Base-by-base conservation (phyloP, 2,113 vertebrate species). In the Fulica atra region DNA sequence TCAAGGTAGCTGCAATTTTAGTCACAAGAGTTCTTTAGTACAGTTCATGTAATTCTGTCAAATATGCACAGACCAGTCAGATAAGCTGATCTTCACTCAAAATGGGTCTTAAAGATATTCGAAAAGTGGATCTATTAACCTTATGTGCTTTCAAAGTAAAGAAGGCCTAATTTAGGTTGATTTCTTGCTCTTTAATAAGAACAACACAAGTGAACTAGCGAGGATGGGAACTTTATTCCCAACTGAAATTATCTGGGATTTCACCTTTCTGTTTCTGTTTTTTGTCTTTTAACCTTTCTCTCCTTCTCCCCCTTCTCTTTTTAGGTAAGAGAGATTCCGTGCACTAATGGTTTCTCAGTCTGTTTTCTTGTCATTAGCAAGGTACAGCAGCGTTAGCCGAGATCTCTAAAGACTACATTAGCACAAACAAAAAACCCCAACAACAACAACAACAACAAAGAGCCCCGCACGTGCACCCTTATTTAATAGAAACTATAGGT, bases 401-500 rank as follows among this genome's bases (percentile, higher is more conserved):
- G 61, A 68, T 42, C 28, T 73, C n/a, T 50, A 73, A 57, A 40
- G 50, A 57, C 3, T 6, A 18, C 6, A 8, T n/a, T 42, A 56
- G 9, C 20, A 81, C 26, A 83, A 81, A 38, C 13, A 73, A 59
- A 7, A 38, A 81, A 59, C 6, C 10, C 7, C 16, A 5, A 48
- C 13, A 79, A 3, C 10, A 82, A 16, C 3, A 23, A 56, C 72
- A n/a, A n/a, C n/a, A n/a, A n/a, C n/a, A n/a, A n/a, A 69, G 88
- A 13, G 1, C 2, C 11, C 18, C 21, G 54, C 18, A 28, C 0
- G 12, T 1, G 2, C 7, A 17, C 50, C 81, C 1, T 9, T 20
- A 15, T 72, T 86, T 68, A 60, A 91, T 24, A 48, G 35, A 87
- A 91, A 69, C 13, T 33, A 26, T 23, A 66, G 25, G 9, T 61